Evolutionary conservation across 2,888 invertebrate genomes (phyloP), one percentile per base, ranked within the genome.

Genomic region (Oligia strigilis): DNA sequence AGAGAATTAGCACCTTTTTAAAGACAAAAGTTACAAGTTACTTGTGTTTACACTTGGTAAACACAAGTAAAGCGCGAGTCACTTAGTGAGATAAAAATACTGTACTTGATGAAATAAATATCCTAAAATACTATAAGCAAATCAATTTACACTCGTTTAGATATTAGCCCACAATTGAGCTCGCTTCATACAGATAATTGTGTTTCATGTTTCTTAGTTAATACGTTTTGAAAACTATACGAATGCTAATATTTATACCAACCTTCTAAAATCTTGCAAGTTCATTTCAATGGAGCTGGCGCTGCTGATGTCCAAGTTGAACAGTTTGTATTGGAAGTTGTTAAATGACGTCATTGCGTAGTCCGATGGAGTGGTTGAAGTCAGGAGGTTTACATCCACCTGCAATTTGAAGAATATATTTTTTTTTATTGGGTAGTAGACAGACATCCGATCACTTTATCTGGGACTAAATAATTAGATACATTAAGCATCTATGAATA

Each of bases 241-340:
- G 0, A 49, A 49, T 49, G 13, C 13, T 49, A 23, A 49, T 9
- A 29, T 29, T 29, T 29, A 40, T n/a, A 69, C 90, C 64, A 83
- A 98, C 98, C 98, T 98, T 93, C 98, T 97, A 71, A 99, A 96
- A 90, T 98, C 98, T 90, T 98, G 98, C 76, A 98, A 94, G 86
- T 98, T 98, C 90, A 98, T 97, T 66, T 97, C 97, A 72, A 98
- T 97, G 88, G 98, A 98, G 72, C 97, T 97, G 52, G 97, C 97
- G 0, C 99, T 99, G 89, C 98, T 98, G 52, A 99, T 95, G 92
- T 99, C 99, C 91, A 99, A 95, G 90, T 97, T 98, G 85, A 98
- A 98, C 71, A 99, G 94, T 13, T 98, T 98, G 90, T 98, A 98
- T 92, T 98, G 98, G 93, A 98, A 98, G 71, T 98, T 98, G 89